A percentile compares a stretch with the other conserved stretches of the same genome.
These are phyloP conservation scores for Hypomesus transpacificus DNA, from an alignment of 2,113 vertebrate genomes.

Conservation along the genomic window DNA sequence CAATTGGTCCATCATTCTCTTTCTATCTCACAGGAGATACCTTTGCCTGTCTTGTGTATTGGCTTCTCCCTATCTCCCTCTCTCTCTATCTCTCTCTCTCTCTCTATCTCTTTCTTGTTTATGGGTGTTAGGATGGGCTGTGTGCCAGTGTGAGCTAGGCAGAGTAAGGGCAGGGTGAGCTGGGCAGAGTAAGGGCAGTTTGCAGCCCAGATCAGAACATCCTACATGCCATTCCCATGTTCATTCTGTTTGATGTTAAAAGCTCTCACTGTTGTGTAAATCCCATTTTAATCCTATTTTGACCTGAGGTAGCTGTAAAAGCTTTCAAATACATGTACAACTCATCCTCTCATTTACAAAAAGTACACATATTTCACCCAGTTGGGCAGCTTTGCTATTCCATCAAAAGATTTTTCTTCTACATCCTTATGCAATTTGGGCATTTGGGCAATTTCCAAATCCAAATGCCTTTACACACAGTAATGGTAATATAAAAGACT, in stretches of 20 bases:
- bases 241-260: constrained; percentile 26
- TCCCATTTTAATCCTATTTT: constrained; percentile 12
- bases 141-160: neutral
- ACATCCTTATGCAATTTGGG: too few relatives aligned
- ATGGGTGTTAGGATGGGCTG: constrained; percentile 1
- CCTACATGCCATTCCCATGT: constrained; percentile 9
- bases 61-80: neutral
- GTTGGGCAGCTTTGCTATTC: neutral
- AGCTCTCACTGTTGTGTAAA: constrained; percentile 24
- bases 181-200: neutral
- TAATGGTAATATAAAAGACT: too few relatives aligned
- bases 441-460: too few relatives aligned
- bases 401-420: too few relatives aligned
- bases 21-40: neutral
- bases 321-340: neutral
- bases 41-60: neutral
- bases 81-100: neutral
- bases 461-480: neutral
- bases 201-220: neutral
- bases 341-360: neutral
- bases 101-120: neutral
- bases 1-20: neutral
- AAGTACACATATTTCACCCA: neutral
- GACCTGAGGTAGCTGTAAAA: constrained; percentile 4
- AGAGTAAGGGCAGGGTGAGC: neutral